Evolutionary conservation across 2,888 invertebrate genomes (phyloP), one percentile per base, ranked within the genome.

Genomic region (Apamea anceps): DNA sequence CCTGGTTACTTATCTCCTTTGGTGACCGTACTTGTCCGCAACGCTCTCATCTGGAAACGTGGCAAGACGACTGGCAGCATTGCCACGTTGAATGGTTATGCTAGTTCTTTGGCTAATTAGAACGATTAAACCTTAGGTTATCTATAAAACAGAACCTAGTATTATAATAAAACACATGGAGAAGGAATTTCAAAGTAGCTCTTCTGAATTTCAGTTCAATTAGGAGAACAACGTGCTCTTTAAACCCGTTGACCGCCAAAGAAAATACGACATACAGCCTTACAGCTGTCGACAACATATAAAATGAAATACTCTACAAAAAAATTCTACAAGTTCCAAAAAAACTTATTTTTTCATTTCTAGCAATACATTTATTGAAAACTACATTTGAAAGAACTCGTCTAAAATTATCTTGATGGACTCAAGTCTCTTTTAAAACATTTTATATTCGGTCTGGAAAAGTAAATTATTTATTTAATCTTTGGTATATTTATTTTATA

Each of bases 331-430:
- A 25, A n/a, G 15, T 15, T 25, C 5, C 1, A 54, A 76, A 25
- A 37, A 21, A 18, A 32, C 5, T 6, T 21, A 12, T 21, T 21
- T 28, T 65, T 66, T 65, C 45, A 80, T 80, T 48, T 57, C 48
- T 81, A 81, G 37, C 28, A 72, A 42, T 72, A 60, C 13, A 72
- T 48, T 66, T 66, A 21, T 21, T 67, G 32, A 37, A 66, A 72
- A 81, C 15, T 42, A 25, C 21, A 67, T 67, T 79, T 48, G 28
- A 65, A 71, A 78, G 28, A 37, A 79, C 57, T 60, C 37, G 1
- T 37, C 28, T 45, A 37, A 45, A 62, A 10, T 42, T 45, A 74
- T 54, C 7, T 67, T 54, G 51, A 75, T 74, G 60, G 21, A 67
- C 62, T 68, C 32, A 32, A 80, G 62, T 54, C n/a, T 67, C 25